Evolutionary conservation across 2,113 vertebrate species (phyloP).

Genomic region (Silurus meridionalis): DNA sequence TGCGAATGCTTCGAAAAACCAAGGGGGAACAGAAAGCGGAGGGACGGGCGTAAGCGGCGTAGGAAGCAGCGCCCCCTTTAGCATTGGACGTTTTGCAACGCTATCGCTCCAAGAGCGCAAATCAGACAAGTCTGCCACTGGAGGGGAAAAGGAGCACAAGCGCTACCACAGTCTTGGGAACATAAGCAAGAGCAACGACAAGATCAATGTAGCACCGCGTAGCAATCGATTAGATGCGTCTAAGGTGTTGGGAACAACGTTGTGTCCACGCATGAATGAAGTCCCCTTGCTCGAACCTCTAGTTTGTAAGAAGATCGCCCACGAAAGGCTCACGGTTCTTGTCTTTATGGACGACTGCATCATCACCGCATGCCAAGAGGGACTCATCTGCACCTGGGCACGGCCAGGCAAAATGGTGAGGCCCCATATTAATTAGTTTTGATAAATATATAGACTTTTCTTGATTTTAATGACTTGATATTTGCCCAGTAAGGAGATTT

Average conservation of each 20-base stretch:
- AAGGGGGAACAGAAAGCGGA: constrained; percentile 39
- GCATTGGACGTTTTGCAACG: constrained; percentile 84
- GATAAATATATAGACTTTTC: background rate
- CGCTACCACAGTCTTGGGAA: constrained; percentile 88
- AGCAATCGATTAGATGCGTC: constrained; percentile 79
- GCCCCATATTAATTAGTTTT: constrained; percentile 8
- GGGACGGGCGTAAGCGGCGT: constrained; percentile 41
- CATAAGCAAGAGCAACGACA: constrained; percentile 84
- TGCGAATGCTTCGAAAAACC: constrained; percentile 68
- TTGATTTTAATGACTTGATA: background rate
- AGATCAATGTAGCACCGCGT: constrained; percentile 73
- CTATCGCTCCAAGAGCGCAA: constrained; percentile 81
- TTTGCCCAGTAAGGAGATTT: background rate
- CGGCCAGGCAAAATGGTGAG: constrained; percentile 84
- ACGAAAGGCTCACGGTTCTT: constrained; percentile 87
- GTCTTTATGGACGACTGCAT: constrained; percentile 93
- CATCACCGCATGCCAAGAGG: constrained; percentile 90
- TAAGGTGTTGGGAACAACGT: constrained; percentile 83
- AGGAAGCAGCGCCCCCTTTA: constrained; percentile 65
- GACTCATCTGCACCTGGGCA: constrained; percentile 91
- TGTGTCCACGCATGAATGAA: constrained; percentile 90
- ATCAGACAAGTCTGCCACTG: constrained; percentile 71
- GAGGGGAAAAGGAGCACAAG: constrained; percentile 84
- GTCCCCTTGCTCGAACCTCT: constrained; percentile 89
- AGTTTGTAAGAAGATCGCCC: constrained; percentile 91